Percentiles rank a stretch among this genome's conserved stretches.
These are phyloP conservation scores for Sprattus sprattus DNA, from an alignment of 2,113 vertebrate genomes.

Conservation along the genomic window DNA sequence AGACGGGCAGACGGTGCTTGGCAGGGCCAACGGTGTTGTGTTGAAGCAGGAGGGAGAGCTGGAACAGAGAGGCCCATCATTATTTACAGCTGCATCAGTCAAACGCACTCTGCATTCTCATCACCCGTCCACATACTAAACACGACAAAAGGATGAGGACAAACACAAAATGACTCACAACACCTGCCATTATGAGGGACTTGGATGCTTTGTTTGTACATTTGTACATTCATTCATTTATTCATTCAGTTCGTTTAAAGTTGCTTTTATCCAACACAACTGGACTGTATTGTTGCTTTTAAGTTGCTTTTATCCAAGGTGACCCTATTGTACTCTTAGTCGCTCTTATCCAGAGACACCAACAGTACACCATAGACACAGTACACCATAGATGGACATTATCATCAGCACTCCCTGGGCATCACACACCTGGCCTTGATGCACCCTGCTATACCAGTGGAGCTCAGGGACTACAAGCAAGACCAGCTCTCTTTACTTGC, in stretches of 20 bases:
- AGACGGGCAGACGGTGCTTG: slow-evolving; percentile 45
- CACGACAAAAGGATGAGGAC: background rate
- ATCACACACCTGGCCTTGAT: background rate
- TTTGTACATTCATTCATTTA: background rate
- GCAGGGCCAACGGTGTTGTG: background rate
- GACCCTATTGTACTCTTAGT: no score
- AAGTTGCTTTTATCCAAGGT: background rate
- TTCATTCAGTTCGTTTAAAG: background rate
- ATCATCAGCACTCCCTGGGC: background rate
- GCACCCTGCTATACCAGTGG: background rate
- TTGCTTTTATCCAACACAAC: background rate
- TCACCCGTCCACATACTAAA: background rate
- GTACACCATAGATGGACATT: no score
- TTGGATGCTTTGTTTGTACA: background rate
- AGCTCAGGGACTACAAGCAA: no score
- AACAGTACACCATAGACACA: no score
- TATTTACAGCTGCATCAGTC: background rate
- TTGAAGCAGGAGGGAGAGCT: background rate
- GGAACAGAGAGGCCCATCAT: background rate
- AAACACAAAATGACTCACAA: background rate
- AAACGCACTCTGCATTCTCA: background rate
- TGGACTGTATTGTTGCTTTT: background rate
- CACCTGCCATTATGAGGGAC: background rate
- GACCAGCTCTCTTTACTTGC: background rate
- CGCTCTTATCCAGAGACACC: no score